These are phyloP conservation scores for Phaetusa simplex DNA, from an alignment of 2,113 vertebrate genomes.

Conservation along the genomic window DNA sequence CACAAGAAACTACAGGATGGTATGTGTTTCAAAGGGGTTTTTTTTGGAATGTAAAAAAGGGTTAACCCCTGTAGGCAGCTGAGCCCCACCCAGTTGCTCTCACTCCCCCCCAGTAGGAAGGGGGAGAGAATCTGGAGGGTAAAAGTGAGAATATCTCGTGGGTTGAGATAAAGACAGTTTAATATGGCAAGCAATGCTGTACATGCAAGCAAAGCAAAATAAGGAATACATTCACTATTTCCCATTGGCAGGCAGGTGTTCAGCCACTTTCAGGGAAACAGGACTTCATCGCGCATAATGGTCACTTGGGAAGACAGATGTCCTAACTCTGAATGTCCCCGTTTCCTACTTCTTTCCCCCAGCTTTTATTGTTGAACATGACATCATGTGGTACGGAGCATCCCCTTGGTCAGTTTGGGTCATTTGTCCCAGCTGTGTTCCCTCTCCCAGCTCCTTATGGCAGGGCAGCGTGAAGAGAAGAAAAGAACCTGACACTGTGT, in stretches of 20 bases:
- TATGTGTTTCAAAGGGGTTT: not conserved
- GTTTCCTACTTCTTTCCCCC: not conserved
- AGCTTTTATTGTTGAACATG: not conserved
- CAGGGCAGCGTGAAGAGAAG: not conserved
- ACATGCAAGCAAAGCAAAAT: not conserved
- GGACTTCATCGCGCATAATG: not conserved
- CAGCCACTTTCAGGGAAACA: not conserved
- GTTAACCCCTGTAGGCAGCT: not conserved
- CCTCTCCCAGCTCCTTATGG: not conserved
- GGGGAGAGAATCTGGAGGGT: not conserved
- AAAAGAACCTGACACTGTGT: not conserved
- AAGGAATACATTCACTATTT: not conserved
- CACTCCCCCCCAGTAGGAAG: rapidly evolving
- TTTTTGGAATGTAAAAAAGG: not conserved
- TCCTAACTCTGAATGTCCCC: rapidly evolving
- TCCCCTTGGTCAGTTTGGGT: not conserved
- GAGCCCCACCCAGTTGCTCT: not conserved
- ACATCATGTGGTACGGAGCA: not conserved
- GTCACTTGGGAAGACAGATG: rapidly evolving
- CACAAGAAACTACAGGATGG: not conserved
- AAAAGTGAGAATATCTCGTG: not conserved
- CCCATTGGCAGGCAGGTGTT: not conserved
- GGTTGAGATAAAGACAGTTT: not conserved
- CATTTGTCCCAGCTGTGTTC: rapidly evolving
- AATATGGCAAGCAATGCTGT: not conserved